Evolutionary conservation across 2,797 vertebrate species (phyloP).

Genomic region (Decapterus maruadsi): DNA sequence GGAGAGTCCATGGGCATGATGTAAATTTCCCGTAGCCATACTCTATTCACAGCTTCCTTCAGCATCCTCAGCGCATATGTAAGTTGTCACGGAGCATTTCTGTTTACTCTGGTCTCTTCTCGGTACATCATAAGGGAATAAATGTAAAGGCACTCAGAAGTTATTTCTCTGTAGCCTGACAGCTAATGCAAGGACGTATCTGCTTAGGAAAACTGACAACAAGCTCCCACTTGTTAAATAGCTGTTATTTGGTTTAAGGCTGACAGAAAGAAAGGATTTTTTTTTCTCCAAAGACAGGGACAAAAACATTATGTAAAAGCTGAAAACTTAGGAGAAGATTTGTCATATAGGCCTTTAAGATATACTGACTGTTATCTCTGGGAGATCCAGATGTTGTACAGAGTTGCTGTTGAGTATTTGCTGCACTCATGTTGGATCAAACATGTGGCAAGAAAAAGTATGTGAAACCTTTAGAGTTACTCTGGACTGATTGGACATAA

Average conservation of each 20-base stretch:
- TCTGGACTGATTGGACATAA: too few species aligned
- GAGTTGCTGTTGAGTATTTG: too few species aligned
- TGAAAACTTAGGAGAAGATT: conserved; percentile 3
- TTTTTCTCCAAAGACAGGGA: conserved; percentile 13
- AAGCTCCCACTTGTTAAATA: conserved; percentile 59
- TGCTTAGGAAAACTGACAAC: conserved; percentile 61
- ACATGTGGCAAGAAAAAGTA: too few species aligned
- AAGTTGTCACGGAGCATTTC: conserved; percentile 60
- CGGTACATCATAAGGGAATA: conserved; percentile 46
- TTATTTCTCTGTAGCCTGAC: conserved; percentile 48
- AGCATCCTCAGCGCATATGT: conserved; percentile 45
- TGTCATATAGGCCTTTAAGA: neutral
- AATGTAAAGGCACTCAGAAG: conserved; percentile 56
- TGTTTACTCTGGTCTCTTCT: conserved; percentile 64
- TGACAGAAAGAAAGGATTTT: conserved; percentile 38
- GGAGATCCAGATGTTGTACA: too few species aligned
- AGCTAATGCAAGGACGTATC: conserved; percentile 50
- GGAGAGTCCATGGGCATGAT: conserved; percentile 54
- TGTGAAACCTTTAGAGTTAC: too few species aligned
- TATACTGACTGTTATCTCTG: neutral
- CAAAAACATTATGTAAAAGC: conserved; percentile 20
- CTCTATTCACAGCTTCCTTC: conserved; percentile 54
- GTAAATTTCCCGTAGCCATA: conserved; percentile 42
- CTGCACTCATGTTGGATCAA: too few species aligned
- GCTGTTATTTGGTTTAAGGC: conserved; percentile 46